These are phyloP conservation scores for Porites rus DNA, from an alignment of 92 coral and sea anemone genomes.

Conservation along the genomic window DNA sequence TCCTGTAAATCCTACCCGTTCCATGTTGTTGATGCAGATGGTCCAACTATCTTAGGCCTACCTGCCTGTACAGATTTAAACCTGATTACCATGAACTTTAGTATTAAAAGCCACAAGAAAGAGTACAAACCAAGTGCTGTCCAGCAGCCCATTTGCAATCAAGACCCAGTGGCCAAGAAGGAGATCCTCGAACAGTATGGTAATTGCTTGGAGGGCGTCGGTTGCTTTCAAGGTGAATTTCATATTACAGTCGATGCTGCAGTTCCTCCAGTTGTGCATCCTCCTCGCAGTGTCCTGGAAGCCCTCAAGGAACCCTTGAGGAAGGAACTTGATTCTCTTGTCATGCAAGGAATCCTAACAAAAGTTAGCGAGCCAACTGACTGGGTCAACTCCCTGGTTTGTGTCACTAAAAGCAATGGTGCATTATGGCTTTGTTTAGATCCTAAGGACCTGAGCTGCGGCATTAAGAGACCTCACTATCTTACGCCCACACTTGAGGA, in stretches of 20 bases:
- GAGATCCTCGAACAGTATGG: slow-evolving; percentile 49
- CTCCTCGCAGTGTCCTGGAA: slow-evolving; percentile 71
- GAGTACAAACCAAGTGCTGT: neutral
- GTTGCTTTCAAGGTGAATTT: slow-evolving; percentile 69
- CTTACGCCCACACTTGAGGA: slow-evolving; percentile 82
- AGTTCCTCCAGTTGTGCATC: slow-evolving; percentile 66
- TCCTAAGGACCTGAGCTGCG: slow-evolving; percentile 70
- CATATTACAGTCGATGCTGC: slow-evolving; percentile 70
- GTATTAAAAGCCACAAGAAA: slow-evolving; percentile 38
- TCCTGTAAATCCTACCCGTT: slow-evolving; percentile 57
- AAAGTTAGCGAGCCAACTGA: slow-evolving; percentile 70
- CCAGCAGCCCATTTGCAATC: slow-evolving; percentile 17
- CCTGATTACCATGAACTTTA: slow-evolving; percentile 64
- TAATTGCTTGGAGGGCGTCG: slow-evolving; percentile 63
- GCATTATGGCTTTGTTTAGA: slow-evolving; percentile 67
- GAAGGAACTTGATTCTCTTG: slow-evolving; percentile 68
- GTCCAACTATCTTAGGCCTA: slow-evolving; percentile 72
- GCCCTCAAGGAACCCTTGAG: slow-evolving; percentile 77
- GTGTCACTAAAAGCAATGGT: slow-evolving; percentile 71
- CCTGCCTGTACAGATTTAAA: slow-evolving; percentile 68
- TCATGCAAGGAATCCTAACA: slow-evolving; percentile 70
- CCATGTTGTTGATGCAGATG: slow-evolving; percentile 66
- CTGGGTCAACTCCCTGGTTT: slow-evolving; percentile 75
- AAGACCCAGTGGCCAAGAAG: slow-evolving; percentile 63
- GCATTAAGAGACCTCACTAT: slow-evolving; percentile 71